Conservation (phyloP, 2,113 vertebrate genomes). For the Hypomesus transpacificus region DNA sequence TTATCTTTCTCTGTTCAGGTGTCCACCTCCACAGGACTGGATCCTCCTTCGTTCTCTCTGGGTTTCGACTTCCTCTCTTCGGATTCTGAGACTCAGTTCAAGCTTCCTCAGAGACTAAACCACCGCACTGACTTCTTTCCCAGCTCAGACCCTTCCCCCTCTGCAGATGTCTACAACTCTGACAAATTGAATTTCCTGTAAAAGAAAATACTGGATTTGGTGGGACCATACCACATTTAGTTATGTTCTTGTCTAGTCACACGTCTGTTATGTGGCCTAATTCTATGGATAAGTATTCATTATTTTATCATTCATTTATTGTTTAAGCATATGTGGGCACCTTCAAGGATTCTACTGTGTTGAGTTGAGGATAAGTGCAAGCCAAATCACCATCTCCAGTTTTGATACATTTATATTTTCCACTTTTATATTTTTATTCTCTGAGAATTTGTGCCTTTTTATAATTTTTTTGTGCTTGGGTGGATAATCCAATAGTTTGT, state of each 20-base stretch:
- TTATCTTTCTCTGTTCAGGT: constrained; percentile 12
- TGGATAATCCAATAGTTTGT: too few relatives aligned
- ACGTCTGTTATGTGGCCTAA: not conserved
- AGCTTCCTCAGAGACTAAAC: constrained; percentile 21
- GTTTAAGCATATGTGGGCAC: too few relatives aligned
- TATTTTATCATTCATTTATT: too few relatives aligned
- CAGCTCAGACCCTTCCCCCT: not conserved
- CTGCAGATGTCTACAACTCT: constrained; percentile 40
- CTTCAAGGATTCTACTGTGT: too few relatives aligned
- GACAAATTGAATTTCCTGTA: constrained; percentile 46
- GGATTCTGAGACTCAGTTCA: constrained; percentile 12
- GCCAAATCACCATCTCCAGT: too few relatives aligned
- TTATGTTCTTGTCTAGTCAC: not conserved
- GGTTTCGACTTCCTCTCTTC: not conserved
- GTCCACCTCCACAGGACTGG: not conserved
- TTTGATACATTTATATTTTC: too few relatives aligned
- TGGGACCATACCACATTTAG: not conserved
- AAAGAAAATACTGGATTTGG: not conserved
- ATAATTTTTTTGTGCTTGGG: too few relatives aligned
- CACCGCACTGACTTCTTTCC: constrained; percentile 28
- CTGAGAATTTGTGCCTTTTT: too few relatives aligned
- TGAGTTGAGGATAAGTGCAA: too few relatives aligned
- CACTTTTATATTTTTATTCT: too few relatives aligned
- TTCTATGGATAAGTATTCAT: not conserved
- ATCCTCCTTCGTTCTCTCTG: not conserved